Percentiles rank a stretch among this genome's conserved stretches.
These are phyloP conservation scores for Cybosia mesomella DNA, from an alignment of 2,888 invertebrate genomes.

Conservation along the genomic window DNA sequence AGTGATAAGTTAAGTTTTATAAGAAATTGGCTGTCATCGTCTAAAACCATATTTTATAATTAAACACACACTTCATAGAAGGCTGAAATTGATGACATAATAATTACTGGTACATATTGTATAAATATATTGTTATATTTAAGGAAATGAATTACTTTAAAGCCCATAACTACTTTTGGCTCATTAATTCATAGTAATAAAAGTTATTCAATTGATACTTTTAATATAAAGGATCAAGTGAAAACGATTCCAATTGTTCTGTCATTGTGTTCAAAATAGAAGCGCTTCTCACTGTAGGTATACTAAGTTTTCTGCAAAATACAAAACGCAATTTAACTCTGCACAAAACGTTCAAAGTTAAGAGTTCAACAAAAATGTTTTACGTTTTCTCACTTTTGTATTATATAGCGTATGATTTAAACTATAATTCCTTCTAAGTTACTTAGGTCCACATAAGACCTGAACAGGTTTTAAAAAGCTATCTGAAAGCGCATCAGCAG, in stretches of 20 bases:
- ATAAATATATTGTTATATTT: no score
- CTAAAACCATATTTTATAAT: neutral
- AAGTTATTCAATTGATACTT: neutral
- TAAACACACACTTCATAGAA: neutral
- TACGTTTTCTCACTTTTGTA: neutral
- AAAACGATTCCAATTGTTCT: neutral
- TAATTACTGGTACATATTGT: no score
- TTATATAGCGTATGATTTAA: no score
- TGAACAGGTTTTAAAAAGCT: neutral
- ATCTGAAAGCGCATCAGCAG: neutral
- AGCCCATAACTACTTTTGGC: no score
- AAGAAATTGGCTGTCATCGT: neutral
- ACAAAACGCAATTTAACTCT: neutral
- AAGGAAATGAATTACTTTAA: no score
- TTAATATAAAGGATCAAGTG: neutral
- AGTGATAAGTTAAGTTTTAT: neutral
- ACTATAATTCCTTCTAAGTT: neutral
- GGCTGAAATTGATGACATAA: neutral
- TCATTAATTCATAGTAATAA: no score
- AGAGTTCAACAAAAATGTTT: no score
- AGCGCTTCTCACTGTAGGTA: neutral
- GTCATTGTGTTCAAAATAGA: no score
- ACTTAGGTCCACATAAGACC: neutral
- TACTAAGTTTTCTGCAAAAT: neutral
- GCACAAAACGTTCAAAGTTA: neutral